Evolutionary conservation across 1,140 invertebrate genomes (phyloP).

Genomic region (Apis florea): DNA sequence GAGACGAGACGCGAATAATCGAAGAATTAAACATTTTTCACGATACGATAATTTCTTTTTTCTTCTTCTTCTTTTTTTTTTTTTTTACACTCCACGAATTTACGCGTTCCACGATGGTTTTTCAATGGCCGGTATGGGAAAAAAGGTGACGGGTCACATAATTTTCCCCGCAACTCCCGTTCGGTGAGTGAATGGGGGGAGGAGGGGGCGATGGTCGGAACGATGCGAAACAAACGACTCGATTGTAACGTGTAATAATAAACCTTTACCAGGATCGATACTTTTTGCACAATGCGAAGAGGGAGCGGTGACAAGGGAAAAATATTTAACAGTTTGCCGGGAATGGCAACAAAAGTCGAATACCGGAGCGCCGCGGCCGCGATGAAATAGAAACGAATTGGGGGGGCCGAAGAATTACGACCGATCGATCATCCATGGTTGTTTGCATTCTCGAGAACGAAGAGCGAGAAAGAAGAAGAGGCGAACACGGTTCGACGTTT

Average conservation of each 20-base stretch:
- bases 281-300: slow-evolving; percentile 15
- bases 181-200: neutral
- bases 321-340: slow-evolving; percentile 35
- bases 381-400: slow-evolving; percentile 2
- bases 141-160: slow-evolving; percentile 14
- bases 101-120: neutral
- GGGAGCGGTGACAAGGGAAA: slow-evolving; percentile 15
- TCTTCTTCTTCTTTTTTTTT: too few species aligned
- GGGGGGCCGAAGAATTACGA: neutral
- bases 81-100: neutral
- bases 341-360: neutral
- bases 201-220: neutral
- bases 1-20: neutral
- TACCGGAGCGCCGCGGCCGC: too few species aligned
- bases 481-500: slow-evolving; percentile 4
- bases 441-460: neutral
- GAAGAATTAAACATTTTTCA: neutral
- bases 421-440: neutral
- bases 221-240: neutral
- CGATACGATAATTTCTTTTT: too few species aligned
- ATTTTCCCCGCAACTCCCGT: slow-evolving; percentile 10
- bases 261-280: neutral
- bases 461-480: slow-evolving; percentile 6
- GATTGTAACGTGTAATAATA: slow-evolving; percentile 13
- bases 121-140: neutral